Evolutionary conservation across 2,888 invertebrate genomes (phyloP).

Genomic region (Luperina testacea): DNA sequence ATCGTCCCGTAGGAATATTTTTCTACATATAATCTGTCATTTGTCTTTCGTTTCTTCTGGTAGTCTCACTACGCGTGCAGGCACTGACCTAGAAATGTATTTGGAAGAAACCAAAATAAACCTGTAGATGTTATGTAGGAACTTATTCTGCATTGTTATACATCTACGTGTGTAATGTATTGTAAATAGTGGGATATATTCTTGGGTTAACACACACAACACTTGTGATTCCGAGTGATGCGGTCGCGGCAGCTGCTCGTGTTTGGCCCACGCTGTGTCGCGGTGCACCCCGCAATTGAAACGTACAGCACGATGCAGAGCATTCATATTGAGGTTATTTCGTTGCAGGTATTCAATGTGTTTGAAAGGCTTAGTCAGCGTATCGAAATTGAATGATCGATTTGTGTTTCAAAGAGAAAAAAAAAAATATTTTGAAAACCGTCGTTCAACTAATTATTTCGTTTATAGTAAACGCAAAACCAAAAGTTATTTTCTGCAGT

Average conservation of each 20-base stretch:
- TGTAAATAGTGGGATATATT: not conserved
- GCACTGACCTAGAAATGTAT: not conserved
- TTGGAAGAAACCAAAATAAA: not conserved
- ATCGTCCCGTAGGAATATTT: no score
- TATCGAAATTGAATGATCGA: not conserved
- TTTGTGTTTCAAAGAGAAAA: not conserved
- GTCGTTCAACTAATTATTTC: not conserved
- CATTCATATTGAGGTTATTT: not conserved
- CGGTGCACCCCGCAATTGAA: not conserved
- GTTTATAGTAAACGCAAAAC: not conserved
- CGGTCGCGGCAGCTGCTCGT: not conserved
- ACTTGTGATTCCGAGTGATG: not conserved
- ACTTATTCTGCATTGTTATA: not conserved
- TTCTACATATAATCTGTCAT: not conserved
- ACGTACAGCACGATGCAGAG: not conserved
- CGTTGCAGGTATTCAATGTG: not conserved
- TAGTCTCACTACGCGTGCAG: no score
- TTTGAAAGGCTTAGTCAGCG: not conserved
- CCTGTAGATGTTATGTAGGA: not conserved
- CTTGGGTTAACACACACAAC: not conserved
- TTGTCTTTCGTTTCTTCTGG: not conserved
- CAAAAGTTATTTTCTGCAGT: not conserved
- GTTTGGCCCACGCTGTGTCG: not conserved
- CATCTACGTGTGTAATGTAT: not conserved
- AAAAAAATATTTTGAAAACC: not conserved